These are phyloP conservation scores for Poeciliopsis prolifica DNA, from an alignment of 2,113 vertebrate genomes.

Conservation along the genomic window DNA sequence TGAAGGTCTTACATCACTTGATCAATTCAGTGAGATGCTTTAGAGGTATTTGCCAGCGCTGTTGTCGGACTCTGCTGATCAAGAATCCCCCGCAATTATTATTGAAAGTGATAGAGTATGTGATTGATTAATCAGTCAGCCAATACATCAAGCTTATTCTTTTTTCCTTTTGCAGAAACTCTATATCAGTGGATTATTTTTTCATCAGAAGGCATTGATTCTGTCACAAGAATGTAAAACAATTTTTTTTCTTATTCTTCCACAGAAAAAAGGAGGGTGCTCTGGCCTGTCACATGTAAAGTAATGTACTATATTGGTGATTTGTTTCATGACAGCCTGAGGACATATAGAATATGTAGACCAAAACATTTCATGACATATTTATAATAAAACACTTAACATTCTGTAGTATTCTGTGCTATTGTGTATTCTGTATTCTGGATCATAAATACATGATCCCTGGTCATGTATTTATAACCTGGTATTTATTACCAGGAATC, in stretches of 20 bases:
- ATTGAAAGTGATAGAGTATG: conserved; percentile 35
- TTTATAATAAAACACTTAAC: conserved; percentile 45
- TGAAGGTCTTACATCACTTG: conserved; percentile 26
- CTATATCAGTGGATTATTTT: neutral
- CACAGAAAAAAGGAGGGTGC: neutral
- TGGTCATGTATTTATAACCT: no score
- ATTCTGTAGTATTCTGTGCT: conserved; percentile 5
- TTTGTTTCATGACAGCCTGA: neutral
- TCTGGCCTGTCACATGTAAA: neutral
- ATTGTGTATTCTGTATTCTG: no score
- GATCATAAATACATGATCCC: no score
- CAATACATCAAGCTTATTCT: neutral
- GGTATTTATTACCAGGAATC: conserved; percentile 11
- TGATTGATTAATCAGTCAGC: neutral
- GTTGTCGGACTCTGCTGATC: conserved; percentile 8
- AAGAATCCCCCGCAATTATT: conserved; percentile 47
- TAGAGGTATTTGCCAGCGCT: conserved; percentile 16
- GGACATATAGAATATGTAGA: neutral
- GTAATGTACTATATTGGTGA: neutral
- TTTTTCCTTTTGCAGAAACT: neutral
- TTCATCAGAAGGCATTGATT: neutral
- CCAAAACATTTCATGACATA: conserved; percentile 13
- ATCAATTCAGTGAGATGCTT: conserved; percentile 28
- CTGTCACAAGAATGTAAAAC: neutral
- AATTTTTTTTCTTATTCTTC: neutral